Base-by-base conservation (phyloP, 2,888 invertebrate genomes). In the Dicranocentrus wangi region DNA sequence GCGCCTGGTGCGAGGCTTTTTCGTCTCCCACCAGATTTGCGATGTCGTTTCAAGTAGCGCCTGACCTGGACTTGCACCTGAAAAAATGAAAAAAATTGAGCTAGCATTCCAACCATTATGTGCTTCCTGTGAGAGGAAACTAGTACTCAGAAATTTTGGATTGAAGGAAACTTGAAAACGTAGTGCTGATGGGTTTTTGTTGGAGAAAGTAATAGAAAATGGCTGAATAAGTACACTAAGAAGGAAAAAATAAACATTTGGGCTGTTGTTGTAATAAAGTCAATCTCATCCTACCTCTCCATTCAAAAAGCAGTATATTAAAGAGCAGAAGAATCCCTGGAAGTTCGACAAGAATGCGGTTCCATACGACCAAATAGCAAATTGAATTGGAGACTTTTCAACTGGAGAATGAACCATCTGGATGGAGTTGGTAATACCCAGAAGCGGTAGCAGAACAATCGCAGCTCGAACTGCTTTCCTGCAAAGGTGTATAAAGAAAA, bases 381-480 rank as follows among this genome's bases (percentile, higher is more conserved):
- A 88, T 66, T 87, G 86, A 2, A 86, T 69, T 8, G 60, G n/a
- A 79, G 85, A 17, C 47, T 87, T 87, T 39, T 88, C 79, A 42
- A 88, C 63, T 5, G 88, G 88, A 8, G 87, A 86, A 47, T 87
- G 85, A 2, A 88, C 82, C 85, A 88, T 87, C 66, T 87, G 87
- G 80, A 88, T 82, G 28, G 87, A 82, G 82, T 88, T 88, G 28
- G 88, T 88, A 68, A 88, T 87, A 42, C 88, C 88, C 71, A 88
- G 82, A 8, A 88, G 85, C 8, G 88, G 88, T 27, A 88, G 70
- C 5, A 88, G 84, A 19, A 88, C 87, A 28, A 88, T 86, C 0
- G 88, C 88, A 25, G 88, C 88, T 71, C 87, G 86, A n/a, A 88
- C 88, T 2, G 88, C 87, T 85, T 88, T 88, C 84, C 88, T 88